Base-by-base conservation (phyloP, 2,888 invertebrate species). In the Trissoscelio sp. region DNA sequence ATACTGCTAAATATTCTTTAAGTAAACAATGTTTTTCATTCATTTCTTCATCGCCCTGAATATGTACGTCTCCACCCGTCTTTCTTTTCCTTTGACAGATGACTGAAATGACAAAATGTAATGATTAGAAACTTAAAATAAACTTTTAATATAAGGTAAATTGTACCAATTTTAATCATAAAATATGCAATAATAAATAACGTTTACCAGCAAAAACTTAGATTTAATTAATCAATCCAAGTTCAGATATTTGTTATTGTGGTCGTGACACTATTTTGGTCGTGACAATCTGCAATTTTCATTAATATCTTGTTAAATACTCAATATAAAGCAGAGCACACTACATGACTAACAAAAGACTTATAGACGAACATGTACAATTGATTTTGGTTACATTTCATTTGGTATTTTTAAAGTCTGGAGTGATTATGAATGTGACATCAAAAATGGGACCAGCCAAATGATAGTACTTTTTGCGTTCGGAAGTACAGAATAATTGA, bases 191-290 rank as follows among this genome's bases (percentile, higher is more conserved):
- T 16, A 44, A 14, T 44, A 44, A 44, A 44, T 44, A 44, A 44
- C 44, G 16, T 44, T 44, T 44, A 44, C 44, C 44, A 44, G 44
- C 44, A 44, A 44, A 16, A 44, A 44, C 16, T 12, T 16, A 44
- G 44, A 44, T 44, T 44, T 44, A 14, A 44, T 44, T 44, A 12
- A 14, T 44, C 12, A 44, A 44, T 44, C 16, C 44, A 44, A 44
- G 14, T 44, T 44, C 44, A 14, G 44, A 44, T 44, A 44, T 44
- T 12, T 44, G 3, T 12, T 14, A 14, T 44, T 14, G 14, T 44
- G 44, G 44, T 44, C 44, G 48, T 48, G 48, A 48, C 48, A 48
- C 20, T 6, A 48, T 48, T 48, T 22, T n/a, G 48, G 48, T 48
- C 48, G 18, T 48, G 22, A 48, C 48, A 48, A 22, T 48, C 22